These are phyloP conservation scores for Myrmecophaga tridactyla DNA, from an alignment of 2,113 vertebrate genomes.

Conservation along the genomic window DNA sequence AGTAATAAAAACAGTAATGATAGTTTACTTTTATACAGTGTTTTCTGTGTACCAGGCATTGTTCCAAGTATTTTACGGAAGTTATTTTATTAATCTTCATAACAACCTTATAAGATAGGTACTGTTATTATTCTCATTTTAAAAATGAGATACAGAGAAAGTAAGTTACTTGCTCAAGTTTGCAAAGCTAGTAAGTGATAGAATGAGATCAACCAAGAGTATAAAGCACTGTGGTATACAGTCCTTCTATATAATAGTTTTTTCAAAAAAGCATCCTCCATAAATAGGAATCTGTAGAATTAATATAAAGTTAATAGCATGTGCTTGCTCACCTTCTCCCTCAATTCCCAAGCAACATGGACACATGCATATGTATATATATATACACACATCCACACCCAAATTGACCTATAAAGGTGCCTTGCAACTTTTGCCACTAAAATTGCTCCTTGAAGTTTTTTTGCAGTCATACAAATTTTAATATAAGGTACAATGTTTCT, in stretches of 20 bases:
- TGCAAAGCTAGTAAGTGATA: neutral
- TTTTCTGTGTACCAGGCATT: neutral
- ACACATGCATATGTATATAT: accelerated
- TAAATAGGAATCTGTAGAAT: neutral
- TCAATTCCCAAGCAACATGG: neutral
- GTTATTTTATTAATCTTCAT: neutral
- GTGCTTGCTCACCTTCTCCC: neutral
- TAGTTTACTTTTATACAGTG: neutral
- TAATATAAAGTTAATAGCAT: neutral
- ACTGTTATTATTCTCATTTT: neutral
- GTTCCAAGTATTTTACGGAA: neutral
- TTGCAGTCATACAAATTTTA: neutral
- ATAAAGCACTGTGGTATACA: neutral
- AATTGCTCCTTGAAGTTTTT: neutral
- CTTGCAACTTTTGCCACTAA: neutral
- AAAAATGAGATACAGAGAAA: neutral
- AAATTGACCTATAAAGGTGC: neutral
- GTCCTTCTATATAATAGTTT: neutral
- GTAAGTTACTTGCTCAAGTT: neutral
- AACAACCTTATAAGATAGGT: neutral
- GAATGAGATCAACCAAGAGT: neutral
- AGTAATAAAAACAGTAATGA: neutral
- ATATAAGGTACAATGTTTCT: neutral
- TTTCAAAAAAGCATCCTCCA: neutral
- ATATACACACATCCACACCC: neutral